A percentile compares a stretch with the other conserved stretches of the same genome.
These are phyloP conservation scores for Meiosimyza platycephala DNA, from an alignment of 2,888 invertebrate species.

Conservation along the genomic window DNA sequence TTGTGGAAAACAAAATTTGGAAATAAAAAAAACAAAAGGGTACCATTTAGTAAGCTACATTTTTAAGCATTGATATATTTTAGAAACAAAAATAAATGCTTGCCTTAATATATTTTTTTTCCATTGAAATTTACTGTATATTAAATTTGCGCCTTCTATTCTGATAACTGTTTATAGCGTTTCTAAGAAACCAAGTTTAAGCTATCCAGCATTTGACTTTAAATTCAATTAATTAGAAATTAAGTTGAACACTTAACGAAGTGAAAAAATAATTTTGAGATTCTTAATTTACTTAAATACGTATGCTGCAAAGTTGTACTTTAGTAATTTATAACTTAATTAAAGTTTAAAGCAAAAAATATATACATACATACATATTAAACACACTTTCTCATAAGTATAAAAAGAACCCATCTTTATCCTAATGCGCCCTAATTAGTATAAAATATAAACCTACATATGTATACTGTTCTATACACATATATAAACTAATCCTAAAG, in stretches of 20 bases:
- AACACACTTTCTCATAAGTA: neutral
- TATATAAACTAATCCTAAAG: constrained; percentile 2
- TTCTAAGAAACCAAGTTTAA: no score
- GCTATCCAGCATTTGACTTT: no score
- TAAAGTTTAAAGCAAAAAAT: no score
- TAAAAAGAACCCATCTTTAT: neutral
- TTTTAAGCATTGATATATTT: no score
- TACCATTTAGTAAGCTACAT: no score
- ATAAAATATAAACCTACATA: neutral
- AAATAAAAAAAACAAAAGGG: no score
- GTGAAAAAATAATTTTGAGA: no score
- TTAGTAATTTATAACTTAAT: no score
- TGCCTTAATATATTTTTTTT: constrained; percentile 39
- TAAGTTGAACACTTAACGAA: neutral
- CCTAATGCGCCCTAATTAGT: constrained; percentile 12
- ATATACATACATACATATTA: no score
- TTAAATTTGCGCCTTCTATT: constrained; percentile 53
- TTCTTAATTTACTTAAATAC: no score
- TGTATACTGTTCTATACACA: constrained; percentile 6
- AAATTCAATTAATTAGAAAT: no score
- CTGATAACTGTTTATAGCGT: constrained; percentile 36
- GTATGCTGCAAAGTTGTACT: no score
- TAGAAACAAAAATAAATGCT: constrained; percentile 15
- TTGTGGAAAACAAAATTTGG: neutral
- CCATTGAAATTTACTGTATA: constrained; percentile 51